Evolutionary conservation across 1,140 invertebrate genomes (phyloP).

Genomic region (Nebria ingens): DNA sequence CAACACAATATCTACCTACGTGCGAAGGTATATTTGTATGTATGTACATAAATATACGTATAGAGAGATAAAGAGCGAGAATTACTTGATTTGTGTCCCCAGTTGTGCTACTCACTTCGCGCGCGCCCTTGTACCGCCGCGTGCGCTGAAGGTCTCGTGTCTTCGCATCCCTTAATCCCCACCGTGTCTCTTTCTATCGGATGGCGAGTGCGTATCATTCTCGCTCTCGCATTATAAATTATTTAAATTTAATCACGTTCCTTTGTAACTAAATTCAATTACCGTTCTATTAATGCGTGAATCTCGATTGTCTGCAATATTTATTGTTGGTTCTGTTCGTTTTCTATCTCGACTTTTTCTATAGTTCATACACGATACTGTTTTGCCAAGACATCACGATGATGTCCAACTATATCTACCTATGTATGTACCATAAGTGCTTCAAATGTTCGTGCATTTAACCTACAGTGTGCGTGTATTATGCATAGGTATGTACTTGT

Average conservation of each 20-base stretch:
- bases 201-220: constrained; percentile 6
- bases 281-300: constrained; percentile 17
- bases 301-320: constrained; percentile 16
- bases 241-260: constrained; percentile 19
- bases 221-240: constrained; percentile 17
- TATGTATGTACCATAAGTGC: too few relatives aligned
- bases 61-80: background rate
- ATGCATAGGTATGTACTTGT: too few relatives aligned
- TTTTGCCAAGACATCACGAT: too few relatives aligned
- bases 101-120: background rate
- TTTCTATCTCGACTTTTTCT: background rate
- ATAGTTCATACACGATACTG: background rate
- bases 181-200: constrained; percentile 6
- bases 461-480: too few relatives aligned
- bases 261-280: constrained; percentile 18
- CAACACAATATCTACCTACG: too few relatives aligned
- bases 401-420: too few relatives aligned
- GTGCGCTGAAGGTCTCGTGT: background rate
- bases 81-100: background rate
- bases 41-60: background rate
- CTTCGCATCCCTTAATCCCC: constrained; percentile 16
- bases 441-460: too few relatives aligned
- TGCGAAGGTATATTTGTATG: background rate
- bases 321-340: constrained; percentile 5
- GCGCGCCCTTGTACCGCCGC: background rate